Evolutionary conservation across 2,888 invertebrate species (phyloP).

Genomic region (Sycophila texana): DNA sequence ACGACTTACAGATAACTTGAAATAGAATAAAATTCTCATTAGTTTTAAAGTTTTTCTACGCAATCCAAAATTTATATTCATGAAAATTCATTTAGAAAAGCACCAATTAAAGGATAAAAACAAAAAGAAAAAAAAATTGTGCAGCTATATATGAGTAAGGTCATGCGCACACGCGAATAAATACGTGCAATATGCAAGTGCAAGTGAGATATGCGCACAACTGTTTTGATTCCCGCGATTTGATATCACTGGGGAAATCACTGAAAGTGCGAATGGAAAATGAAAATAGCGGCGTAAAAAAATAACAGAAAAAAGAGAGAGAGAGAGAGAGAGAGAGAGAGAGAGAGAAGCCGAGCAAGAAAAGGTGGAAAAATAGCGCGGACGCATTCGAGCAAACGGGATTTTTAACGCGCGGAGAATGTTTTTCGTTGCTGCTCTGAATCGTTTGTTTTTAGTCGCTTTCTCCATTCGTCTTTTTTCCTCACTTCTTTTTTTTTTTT

Average conservation of each 20-base stretch:
- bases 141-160: too few relatives aligned
- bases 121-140: background rate
- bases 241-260: constrained; percentile 58
- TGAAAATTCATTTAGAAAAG: too few relatives aligned
- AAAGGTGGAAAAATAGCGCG: constrained; percentile 26
- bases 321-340: background rate
- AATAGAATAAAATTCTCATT: too few relatives aligned
- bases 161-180: background rate
- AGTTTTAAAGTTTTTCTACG: too few relatives aligned
- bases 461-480: background rate
- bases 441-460: constrained; percentile 25
- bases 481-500: background rate
- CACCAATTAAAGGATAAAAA: constrained; percentile 9
- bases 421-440: constrained; percentile 38
- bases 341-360: background rate
- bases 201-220: constrained; percentile 1
- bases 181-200: constrained; percentile 4
- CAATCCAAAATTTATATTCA: too few relatives aligned
- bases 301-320: background rate
- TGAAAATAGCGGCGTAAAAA: constrained; percentile 48
- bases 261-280: constrained; percentile 53
- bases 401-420: constrained; percentile 52
- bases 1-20: too few relatives aligned
- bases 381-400: constrained; percentile 41
- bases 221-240: constrained; percentile 54